Base-by-base conservation (phyloP, 2,113 vertebrate genomes). In the Penelope pileata region DNA sequence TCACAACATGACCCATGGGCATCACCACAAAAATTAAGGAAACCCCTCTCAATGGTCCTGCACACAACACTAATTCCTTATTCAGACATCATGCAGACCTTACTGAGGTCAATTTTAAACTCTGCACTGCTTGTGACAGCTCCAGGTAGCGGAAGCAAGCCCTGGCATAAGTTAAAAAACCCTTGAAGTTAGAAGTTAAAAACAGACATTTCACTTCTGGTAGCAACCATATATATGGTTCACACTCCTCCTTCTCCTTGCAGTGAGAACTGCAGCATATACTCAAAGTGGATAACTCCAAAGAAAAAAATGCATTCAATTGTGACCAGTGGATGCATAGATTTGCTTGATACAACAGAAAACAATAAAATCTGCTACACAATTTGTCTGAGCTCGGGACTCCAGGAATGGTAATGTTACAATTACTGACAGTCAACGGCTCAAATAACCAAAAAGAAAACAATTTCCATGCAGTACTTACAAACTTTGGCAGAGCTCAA, bases 391-490 rank as follows among this genome's bases (percentile, higher is more conserved):
- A 76, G 30, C 0, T 67, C 12, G 17, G 32, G 32, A 83, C 26
- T 83, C 13, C 40, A 86, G 73, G 45, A 88, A 69, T 27, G 42
- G 24, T 64, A 64, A 26, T 78, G 48, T 48, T 69, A 77, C 14
- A 58, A 40, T 48, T 48, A 48, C 11, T 45, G 66, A 54, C 32
- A 56, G 67, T 54, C 64, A 86, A 54, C 10, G 6, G 47, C 68
- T 88, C 43, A 88, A 86, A 54, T 64, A 93, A 83, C n/a, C 48
- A 63, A 74, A 83, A 64, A 3, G 30, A 70, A 87, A 93, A 74
- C 30, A 34, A 82, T 77, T 92, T 59, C 56, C 77, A 51, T 64
- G 60, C 36, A 7, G 24, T 53, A 47, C 42, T 68, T 70, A 82
- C 3, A 7, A n/a, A 92, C 60, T 32, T 80, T 32, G 92, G 62